Percentiles rank a stretch among this genome's conserved stretches.
phyloP scores from a whole-genome alignment of 2,888 invertebrate species.

The Melanophora roralis region DNA sequence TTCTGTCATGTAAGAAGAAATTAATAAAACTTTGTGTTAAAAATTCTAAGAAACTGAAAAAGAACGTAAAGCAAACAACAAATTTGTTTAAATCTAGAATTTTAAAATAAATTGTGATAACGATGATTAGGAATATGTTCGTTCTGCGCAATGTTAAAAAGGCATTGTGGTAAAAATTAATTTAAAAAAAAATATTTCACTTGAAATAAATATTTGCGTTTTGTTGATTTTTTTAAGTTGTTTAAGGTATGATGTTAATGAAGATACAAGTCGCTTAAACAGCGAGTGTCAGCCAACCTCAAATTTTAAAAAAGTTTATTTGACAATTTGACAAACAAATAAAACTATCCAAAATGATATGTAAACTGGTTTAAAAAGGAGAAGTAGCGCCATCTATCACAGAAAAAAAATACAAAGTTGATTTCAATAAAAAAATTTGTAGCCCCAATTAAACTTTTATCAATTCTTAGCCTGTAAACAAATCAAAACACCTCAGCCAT shows the following conservation, averaged over 20 bases:
- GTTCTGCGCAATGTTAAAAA: neutral
- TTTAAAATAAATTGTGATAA: neutral
- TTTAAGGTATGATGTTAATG: neutral
- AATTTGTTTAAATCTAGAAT: neutral
- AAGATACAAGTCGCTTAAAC: neutral
- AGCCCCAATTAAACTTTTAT: too few relatives aligned
- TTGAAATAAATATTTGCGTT: conserved; percentile 10
- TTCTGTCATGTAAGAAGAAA: neutral
- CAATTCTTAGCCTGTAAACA: too few relatives aligned
- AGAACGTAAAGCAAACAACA: neutral
- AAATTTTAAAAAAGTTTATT: neutral
- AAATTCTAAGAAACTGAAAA: neutral
- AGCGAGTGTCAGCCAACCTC: neutral
- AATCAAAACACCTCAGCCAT: too few relatives aligned
- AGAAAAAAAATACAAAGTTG: too few relatives aligned
- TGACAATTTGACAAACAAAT: neutral
- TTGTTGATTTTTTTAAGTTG: neutral
- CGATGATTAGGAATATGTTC: neutral
- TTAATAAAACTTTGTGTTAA: neutral
- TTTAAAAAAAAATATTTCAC: conserved; percentile 1
- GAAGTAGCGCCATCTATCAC: too few relatives aligned
- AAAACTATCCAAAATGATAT: too few relatives aligned
- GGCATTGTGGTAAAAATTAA: too few relatives aligned
- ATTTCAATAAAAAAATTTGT: too few relatives aligned
- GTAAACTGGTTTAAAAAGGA: too few relatives aligned